Percentiles rank a stretch among this genome's conserved stretches.
Evolutionary conservation across 2,113 vertebrate genomes (phyloP).

Genomic region (Myiagra hebetior): DNA sequence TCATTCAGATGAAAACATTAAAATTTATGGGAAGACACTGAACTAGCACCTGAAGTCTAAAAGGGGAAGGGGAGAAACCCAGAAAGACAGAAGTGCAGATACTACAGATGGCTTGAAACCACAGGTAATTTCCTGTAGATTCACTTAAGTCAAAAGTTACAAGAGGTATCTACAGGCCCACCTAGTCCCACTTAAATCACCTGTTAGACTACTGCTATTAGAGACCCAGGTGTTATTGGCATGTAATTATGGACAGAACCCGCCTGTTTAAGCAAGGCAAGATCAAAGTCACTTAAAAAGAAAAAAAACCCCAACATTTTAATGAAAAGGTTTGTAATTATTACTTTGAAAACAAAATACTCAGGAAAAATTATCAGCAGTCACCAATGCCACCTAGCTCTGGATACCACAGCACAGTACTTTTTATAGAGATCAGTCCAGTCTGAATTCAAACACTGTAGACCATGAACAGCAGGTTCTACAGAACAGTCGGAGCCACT

Average conservation of each 20-base stretch:
- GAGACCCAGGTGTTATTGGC: not conserved
- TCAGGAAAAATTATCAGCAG: not conserved
- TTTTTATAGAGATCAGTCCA: not conserved
- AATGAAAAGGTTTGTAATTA: not conserved
- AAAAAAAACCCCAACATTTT: not conserved
- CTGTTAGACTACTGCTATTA: not conserved
- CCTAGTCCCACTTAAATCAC: not conserved
- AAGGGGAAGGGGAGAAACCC: not conserved
- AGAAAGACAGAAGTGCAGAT: not conserved
- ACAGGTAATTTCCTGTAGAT: not conserved
- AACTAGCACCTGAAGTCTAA: not conserved
- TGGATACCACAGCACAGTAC: not conserved
- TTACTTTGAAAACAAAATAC: not conserved
- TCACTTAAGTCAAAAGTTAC: not conserved
- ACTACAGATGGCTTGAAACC: not conserved
- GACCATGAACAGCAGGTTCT: not conserved
- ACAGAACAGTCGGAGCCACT: not conserved
- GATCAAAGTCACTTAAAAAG: not conserved
- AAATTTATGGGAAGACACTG: not conserved
- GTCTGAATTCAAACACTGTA: not conserved
- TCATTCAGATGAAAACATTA: not conserved
- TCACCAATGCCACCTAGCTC: not conserved
- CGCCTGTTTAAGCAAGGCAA: not conserved
- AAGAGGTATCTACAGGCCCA: not conserved
- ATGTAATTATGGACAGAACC: not conserved